These are phyloP conservation scores for Poeciliopsis paucimaculata DNA, from an alignment of 2,797 vertebrate species.

Conservation along the genomic window DNA sequence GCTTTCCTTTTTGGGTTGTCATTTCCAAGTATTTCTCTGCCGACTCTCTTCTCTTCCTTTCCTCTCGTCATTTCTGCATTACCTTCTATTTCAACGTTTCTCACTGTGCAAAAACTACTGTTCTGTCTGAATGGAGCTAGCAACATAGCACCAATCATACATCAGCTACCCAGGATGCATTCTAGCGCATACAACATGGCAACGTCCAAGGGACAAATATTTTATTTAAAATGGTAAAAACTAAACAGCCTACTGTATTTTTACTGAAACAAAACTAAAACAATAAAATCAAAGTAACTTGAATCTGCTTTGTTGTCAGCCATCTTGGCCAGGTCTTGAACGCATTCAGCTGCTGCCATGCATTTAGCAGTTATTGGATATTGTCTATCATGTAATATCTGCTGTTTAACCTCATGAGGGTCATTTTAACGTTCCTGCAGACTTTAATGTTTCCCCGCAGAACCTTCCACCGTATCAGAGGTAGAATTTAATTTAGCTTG, in stretches of 20 bases:
- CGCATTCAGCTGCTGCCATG: not conserved
- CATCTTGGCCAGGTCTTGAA: not conserved
- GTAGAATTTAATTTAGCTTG: conserved; percentile 3
- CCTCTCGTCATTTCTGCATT: too few species aligned
- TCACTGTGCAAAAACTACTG: too few species aligned
- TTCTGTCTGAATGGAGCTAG: too few species aligned
- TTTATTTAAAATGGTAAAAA: not conserved
- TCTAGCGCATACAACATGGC: too few species aligned
- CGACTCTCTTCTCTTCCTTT: too few species aligned
- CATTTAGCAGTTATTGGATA: not conserved
- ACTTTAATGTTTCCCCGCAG: not conserved
- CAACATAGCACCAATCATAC: too few species aligned
- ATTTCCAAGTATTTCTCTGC: too few species aligned
- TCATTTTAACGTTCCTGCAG: conserved; percentile 1
- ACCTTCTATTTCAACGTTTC: too few species aligned
- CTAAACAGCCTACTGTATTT: not conserved
- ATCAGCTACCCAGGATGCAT: too few species aligned
- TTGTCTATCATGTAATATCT: not conserved
- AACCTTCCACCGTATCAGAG: not conserved
- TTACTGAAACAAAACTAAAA: not conserved
- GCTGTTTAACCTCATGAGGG: not conserved
- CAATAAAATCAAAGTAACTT: not conserved
- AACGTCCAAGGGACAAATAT: too few species aligned
- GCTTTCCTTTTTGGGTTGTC: too few species aligned
- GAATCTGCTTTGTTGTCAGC: not conserved